phyloP scores from a whole-genome alignment of 2,113 vertebrate species.

The Fregetta grallaria region DNA sequence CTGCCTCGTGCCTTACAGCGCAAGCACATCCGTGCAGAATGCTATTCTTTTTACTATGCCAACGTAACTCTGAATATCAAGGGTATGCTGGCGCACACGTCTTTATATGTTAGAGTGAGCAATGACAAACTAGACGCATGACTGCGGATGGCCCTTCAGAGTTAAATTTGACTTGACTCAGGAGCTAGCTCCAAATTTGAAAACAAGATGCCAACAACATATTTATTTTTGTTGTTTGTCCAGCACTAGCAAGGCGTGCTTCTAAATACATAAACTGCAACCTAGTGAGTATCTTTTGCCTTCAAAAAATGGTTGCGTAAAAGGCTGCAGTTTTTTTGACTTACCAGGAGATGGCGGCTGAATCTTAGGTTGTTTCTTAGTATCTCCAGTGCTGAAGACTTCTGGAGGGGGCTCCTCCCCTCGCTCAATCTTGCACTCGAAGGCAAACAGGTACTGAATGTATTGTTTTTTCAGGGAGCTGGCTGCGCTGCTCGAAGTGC shows the following conservation, averaged over 20 bases:
- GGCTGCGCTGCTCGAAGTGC: slow-evolving; percentile 92
- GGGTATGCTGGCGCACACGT: fast-evolving
- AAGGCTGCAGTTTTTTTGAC: slow-evolving; percentile 39
- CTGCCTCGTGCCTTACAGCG: not conserved
- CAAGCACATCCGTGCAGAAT: not conserved
- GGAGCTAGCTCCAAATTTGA: not conserved
- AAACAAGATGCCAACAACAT: not conserved
- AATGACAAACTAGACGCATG: not conserved
- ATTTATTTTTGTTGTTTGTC: not conserved
- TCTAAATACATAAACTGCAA: not conserved
- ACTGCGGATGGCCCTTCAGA: not conserved
- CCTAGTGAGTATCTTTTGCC: not conserved
- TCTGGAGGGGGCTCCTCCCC: slow-evolving; percentile 93
- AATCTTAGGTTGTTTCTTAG: slow-evolving; percentile 93
- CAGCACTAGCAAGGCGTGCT: not conserved
- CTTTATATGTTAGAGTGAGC: not conserved
- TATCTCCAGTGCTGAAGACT: slow-evolving; percentile 85
- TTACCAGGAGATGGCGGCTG: slow-evolving; percentile 96
- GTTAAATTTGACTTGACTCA: not conserved
- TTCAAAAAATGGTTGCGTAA: not conserved
- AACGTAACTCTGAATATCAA: not conserved
- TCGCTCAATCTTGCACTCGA: slow-evolving; percentile 94
- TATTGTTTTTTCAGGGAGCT: slow-evolving; percentile 97
- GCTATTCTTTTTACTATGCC: not conserved
- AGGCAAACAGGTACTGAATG: slow-evolving; percentile 96